Evolutionary conservation across 1,140 invertebrate genomes (phyloP).

Genomic region (Cyphomyrmex costatus): DNA sequence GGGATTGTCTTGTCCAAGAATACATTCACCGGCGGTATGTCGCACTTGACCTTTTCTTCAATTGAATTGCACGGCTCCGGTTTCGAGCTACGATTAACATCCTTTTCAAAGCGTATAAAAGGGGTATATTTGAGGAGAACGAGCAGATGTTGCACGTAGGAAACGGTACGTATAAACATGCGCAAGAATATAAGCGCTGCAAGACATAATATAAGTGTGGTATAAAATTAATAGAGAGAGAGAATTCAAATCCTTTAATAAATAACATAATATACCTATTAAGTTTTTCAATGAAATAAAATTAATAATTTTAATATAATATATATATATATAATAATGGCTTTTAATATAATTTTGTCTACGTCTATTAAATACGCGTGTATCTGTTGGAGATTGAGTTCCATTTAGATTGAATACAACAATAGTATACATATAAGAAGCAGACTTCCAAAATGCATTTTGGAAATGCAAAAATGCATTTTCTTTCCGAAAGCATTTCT

Average conservation of each 20-base stretch:
- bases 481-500: too few relatives aligned
- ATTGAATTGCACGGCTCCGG: constrained; percentile 70
- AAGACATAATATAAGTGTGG: background rate
- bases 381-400: background rate
- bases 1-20: background rate
- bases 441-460: too few relatives aligned
- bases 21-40: constrained; percentile 21
- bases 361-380: background rate
- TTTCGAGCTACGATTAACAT: constrained; percentile 67
- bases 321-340: too few relatives aligned
- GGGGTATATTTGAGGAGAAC: background rate
- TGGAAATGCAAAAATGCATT: too few relatives aligned
- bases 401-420: background rate
- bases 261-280: background rate
- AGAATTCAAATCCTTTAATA: background rate
- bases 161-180: constrained; percentile 8
- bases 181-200: background rate
- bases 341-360: background rate
- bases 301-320: constrained; percentile 4
- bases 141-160: constrained; percentile 14
- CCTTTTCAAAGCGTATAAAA: constrained; percentile 59
- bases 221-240: background rate
- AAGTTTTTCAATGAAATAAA: background rate
- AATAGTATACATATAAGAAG: too few relatives aligned
- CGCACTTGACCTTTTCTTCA: constrained; percentile 44